phyloP scores from a whole-genome alignment of 2,888 invertebrate species.

The Zeuzera pyrina region DNA sequence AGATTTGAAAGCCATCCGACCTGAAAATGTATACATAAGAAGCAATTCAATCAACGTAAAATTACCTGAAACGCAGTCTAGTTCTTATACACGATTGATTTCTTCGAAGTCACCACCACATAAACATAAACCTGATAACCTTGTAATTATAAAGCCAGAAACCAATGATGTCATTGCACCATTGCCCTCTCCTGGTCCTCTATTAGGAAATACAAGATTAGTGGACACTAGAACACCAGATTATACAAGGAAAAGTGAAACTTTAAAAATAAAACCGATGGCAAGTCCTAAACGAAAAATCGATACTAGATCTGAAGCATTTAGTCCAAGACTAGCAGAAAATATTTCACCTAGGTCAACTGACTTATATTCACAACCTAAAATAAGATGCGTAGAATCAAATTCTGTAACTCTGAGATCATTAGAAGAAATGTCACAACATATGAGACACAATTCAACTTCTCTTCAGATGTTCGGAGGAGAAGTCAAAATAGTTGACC shows the following conservation, averaged over 20 bases:
- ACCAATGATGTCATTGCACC: constrained; percentile 72
- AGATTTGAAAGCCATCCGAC: constrained; percentile 40
- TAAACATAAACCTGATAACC: constrained; percentile 69
- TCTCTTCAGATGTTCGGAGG: constrained; percentile 82
- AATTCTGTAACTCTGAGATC: constrained; percentile 62
- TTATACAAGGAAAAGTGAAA: constrained; percentile 59
- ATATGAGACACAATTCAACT: constrained; percentile 68
- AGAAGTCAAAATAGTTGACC: constrained; percentile 82
- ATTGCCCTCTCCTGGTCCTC: constrained; percentile 86
- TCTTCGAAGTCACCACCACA: constrained; percentile 46
- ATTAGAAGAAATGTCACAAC: constrained; percentile 73
- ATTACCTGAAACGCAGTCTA: constrained; percentile 67
- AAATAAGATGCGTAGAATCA: constrained; percentile 65
- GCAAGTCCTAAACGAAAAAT: constrained; percentile 55
- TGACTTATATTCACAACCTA: constrained; percentile 59
- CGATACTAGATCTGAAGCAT: constrained; percentile 49
- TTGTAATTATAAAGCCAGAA: constrained; percentile 65
- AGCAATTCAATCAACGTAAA: constrained; percentile 75
- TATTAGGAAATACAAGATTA: constrained; percentile 85
- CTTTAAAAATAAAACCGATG: constrained; percentile 41
- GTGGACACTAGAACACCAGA: constrained; percentile 74
- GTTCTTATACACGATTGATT: constrained; percentile 40
- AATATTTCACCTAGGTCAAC: constrained; percentile 52
- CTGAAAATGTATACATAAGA: constrained; percentile 68
- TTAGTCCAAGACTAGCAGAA: constrained; percentile 53